Base-by-base conservation (phyloP, 2,797 vertebrate species). In the Nannoperca obscura region DNA sequence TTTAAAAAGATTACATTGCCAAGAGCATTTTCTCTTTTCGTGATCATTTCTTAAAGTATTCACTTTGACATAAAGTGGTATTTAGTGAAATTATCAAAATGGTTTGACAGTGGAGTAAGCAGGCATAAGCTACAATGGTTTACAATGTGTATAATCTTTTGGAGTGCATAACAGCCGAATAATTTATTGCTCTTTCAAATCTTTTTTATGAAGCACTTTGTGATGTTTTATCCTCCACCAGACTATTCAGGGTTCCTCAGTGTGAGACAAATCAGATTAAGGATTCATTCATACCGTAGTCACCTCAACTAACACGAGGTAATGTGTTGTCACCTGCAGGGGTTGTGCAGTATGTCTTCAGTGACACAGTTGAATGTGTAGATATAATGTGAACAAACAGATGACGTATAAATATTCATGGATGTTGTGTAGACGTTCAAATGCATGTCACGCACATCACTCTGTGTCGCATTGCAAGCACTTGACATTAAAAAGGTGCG, bases 371-470 rank as follows among this genome's bases (percentile, higher is more conserved):
- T 49, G 22, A 47, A 63, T 24, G 67, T 67, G 24, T 32, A 53
- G 22, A 27, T 74, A 54, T 30, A 14, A 19, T 59, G 19, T 30
- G 32, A 73, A 42, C 42, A 64, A 71, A 77, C 22, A 11, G 19
- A 34, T 15, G 11, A 27, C 11, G 38, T 24, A 12, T n/a, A 27
- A 55, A 61, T 14, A 42, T 3, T 9, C 15, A 3, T 8, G 59
- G 12, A 8, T 58, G 78, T 36, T 42, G 24, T 38, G 19, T 22
- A 42, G 58, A 53, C 6, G 12, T 52, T 46, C 5, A 30, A n/a
- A 54, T 54, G 62, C 15, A 19, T 59, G 76, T 73, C 71, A 72
- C 24, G 24, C 24, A 27, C 71, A 52, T 80, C 62, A 47, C 27
- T 20, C 58, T 24, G 22, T 7, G 7, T 77, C 20, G 5, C 10